Evolutionary conservation across 2,113 vertebrate genomes (phyloP), one percentile per base, ranked within the genome.

Genomic region (Apodemus speciosus): DNA sequence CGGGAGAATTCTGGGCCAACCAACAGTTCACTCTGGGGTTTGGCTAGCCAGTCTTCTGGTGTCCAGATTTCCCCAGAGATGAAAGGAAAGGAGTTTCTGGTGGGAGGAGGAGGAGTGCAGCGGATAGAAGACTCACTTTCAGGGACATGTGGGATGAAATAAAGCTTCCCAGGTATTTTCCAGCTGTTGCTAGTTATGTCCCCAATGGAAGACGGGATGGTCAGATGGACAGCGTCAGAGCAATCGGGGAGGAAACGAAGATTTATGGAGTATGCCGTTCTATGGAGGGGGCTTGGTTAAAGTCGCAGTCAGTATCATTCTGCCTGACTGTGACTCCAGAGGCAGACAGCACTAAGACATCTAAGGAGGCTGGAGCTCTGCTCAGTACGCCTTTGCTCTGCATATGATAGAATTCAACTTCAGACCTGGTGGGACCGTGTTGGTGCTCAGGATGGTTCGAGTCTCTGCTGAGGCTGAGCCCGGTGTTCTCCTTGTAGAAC

Each of bases 21-120:
- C 43, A 71, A 3, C 27, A 93, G 81, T 93, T 40, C 9, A 13
- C 56, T 86, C 64, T 76, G 9, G 91, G 38, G 58, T 32, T n/a
- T 38, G 85, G n/a, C 72, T 62, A 60, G 77, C 76, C 38, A 40
- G 32, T 77, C 71, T 92, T 97, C 95, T 97, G 97, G 89, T 94
- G 88, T 96, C 97, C 95, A 97, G 96, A 97, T 95, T 97, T 95
- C 94, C 96, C 93, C 62, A 25, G 40, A 96, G 92, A 96, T 96
- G 94, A 97, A 97, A 97, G 96, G 84, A 84, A 91, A 83, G 35
- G 10, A 56, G 72, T 89, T 95, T 88, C 94, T 86, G 62, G 80
- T 83, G 81, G 93, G 92, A 94, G 93, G 90, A 94, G 93, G 90
- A 94, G 90, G 87, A 84, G 46, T 46, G 21, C 2, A n/a, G 93